These are phyloP conservation scores for Gallinago media DNA, from an alignment of 2,113 vertebrate genomes.

Conservation along the genomic window DNA sequence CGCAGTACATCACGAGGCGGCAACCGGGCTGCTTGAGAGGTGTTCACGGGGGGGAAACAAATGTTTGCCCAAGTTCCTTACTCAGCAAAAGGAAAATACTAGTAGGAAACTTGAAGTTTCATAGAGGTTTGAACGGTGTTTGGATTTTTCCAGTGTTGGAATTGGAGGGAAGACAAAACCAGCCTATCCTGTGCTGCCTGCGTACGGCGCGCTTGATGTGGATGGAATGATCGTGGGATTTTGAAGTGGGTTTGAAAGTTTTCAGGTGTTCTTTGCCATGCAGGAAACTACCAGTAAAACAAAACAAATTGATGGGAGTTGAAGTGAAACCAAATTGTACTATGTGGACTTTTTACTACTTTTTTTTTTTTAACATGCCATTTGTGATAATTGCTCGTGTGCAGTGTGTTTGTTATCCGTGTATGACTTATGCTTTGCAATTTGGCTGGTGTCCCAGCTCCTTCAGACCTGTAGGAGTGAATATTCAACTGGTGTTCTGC, in stretches of 20 bases:
- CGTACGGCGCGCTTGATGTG: background rate
- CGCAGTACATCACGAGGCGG: constrained; percentile 33
- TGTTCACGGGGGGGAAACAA: background rate
- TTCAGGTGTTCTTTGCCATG: background rate
- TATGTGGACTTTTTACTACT: background rate
- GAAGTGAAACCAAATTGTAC: background rate
- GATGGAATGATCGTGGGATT: background rate
- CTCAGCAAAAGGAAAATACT: constrained; percentile 23
- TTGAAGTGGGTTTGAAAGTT: background rate
- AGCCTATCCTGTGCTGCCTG: background rate
- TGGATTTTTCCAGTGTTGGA: background rate
- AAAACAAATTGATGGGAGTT: background rate
- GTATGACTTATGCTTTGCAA: background rate
- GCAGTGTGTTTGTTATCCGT: background rate
- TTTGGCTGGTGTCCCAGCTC: background rate
- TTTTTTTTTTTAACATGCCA: background rate
- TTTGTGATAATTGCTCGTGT: background rate
- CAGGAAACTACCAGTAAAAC: background rate
- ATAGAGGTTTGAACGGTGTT: background rate
- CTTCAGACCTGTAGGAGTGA: background rate
- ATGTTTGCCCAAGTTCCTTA: constrained; percentile 30
- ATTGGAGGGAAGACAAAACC: background rate
- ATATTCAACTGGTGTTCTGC: background rate
- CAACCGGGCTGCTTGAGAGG: background rate
- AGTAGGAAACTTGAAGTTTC: background rate